Conservation (phyloP, 1,140 invertebrate genomes). For the Bombus waltoni region DNA sequence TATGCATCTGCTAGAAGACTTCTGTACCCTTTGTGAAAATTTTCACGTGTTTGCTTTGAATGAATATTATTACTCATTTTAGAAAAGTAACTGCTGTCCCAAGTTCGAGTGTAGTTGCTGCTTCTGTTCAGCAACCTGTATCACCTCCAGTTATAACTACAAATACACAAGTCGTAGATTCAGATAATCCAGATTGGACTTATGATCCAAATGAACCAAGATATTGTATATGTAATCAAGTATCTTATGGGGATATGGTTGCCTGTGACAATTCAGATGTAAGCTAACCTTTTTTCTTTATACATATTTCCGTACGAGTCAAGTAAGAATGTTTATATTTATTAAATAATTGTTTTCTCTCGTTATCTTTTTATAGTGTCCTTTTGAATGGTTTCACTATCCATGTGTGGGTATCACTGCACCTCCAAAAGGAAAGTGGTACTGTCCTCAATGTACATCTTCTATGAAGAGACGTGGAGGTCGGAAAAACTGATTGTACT, state of each 20-base stretch:
- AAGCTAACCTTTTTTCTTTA: constrained; percentile 76
- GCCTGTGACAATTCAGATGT: constrained; percentile 99
- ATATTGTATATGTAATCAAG: constrained; percentile 99
- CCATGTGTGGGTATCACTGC: constrained; percentile 97
- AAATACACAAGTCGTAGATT: constrained; percentile 79
- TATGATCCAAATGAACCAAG: constrained; percentile 96
- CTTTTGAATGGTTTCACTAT: constrained; percentile 99
- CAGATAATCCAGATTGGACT: constrained; percentile 88
- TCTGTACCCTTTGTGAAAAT: not conserved
- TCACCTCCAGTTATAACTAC: constrained; percentile 71
- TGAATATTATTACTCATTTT: constrained; percentile 13
- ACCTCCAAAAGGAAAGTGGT: constrained; percentile 99
- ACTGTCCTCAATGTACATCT: constrained; percentile 96
- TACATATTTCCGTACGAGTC: not conserved
- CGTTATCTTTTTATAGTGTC: constrained; percentile 88
- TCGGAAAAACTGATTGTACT: constrained; percentile 86
- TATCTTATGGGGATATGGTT: constrained; percentile 99
- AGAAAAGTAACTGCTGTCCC: constrained; percentile 80
- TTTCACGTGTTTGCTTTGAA: not conserved
- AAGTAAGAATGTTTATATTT: not conserved
- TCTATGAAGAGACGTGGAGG: constrained; percentile 93
- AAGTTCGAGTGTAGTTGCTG: constrained; percentile 77
- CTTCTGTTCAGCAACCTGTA: constrained; percentile 75
- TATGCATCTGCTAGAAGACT: constrained; percentile 63
- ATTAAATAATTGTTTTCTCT: not conserved